These are phyloP conservation scores for Melanaphis sacchari DNA, from an alignment of 1,140 invertebrate genomes.

Conservation along the genomic window DNA sequence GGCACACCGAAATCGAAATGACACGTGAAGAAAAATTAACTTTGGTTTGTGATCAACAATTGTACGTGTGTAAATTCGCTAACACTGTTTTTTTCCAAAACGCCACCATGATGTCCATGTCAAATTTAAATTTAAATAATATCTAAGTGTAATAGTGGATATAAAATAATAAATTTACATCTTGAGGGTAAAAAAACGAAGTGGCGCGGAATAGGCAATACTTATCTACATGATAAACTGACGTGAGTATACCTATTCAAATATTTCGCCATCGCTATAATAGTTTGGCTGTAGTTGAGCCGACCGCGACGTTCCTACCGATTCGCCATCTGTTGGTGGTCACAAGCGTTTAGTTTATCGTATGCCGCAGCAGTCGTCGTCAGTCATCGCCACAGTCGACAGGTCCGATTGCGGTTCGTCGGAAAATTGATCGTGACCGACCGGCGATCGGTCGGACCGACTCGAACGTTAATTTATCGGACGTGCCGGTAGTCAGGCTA, in stretches of 20 bases:
- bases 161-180: not conserved
- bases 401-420: not conserved
- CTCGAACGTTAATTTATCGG: too few relatives aligned
- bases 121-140: not conserved
- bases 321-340: not conserved
- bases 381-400: not conserved
- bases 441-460: not conserved
- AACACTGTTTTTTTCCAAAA: not conserved
- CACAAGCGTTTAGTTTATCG: not conserved
- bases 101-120: not conserved
- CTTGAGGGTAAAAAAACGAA: too few relatives aligned
- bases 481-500: too few relatives aligned
- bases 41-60: too few relatives aligned
- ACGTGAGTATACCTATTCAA: too few relatives aligned
- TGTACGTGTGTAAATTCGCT: not conserved
- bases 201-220: too few relatives aligned
- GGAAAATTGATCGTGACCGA: not conserved
- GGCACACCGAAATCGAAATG: too few relatives aligned
- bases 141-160: not conserved
- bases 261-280: not conserved
- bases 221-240: too few relatives aligned
- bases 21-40: too few relatives aligned
- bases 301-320: not conserved
- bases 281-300: too few relatives aligned
- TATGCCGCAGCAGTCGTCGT: not conserved